phyloP scores from a whole-genome alignment of 2,797 vertebrate genomes.

The Siniperca scherzeri region DNA sequence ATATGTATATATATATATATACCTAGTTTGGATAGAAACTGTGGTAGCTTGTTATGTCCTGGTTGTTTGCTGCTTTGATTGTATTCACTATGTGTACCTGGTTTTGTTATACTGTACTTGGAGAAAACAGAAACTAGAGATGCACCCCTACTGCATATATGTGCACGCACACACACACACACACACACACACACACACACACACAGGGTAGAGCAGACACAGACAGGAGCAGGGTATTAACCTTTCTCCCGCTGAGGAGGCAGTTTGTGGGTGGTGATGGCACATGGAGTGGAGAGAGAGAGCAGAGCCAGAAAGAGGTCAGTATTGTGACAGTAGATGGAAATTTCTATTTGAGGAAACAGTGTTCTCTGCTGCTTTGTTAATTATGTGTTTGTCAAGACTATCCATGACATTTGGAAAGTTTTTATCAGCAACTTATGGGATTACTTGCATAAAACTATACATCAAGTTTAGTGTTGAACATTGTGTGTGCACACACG shows the following conservation, averaged over 20 bases:
- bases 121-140: constrained; percentile 45
- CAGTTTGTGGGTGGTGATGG: constrained; percentile 81
- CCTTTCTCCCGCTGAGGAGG: constrained; percentile 85
- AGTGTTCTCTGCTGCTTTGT: constrained; percentile 46
- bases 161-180: constrained; percentile 34
- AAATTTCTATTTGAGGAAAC: constrained; percentile 74
- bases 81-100: background rate
- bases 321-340: constrained; percentile 57
- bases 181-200: constrained; percentile 30
- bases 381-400: constrained; percentile 65
- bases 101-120: constrained; percentile 28
- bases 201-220: constrained; percentile 54
- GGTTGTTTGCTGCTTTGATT: constrained; percentile 13
- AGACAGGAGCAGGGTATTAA: constrained; percentile 81
- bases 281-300: constrained; percentile 68
- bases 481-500: background rate
- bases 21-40: background rate
- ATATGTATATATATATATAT: background rate
- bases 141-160: constrained; percentile 21
- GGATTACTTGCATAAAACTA: constrained; percentile 27
- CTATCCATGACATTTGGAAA: constrained; percentile 57
- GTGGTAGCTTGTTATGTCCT: background rate
- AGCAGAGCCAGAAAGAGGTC: constrained; percentile 64
- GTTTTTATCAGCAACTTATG: constrained; percentile 35
- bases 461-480: background rate